phyloP scores from a whole-genome alignment of 2,888 invertebrate genomes.

The Stegophylla sp. region DNA sequence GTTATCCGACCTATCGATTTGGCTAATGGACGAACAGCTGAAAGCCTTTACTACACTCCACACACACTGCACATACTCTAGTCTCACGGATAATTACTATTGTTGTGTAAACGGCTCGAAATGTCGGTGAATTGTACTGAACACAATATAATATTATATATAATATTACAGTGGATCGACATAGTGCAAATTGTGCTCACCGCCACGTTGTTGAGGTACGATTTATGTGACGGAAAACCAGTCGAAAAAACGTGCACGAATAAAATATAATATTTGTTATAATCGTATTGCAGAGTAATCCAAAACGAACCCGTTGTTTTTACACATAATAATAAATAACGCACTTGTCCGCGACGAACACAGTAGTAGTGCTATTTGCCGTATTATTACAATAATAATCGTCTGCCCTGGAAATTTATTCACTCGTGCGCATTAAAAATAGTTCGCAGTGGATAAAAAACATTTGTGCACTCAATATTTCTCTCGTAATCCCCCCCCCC shows the following conservation, averaged over 20 bases:
- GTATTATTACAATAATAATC: too few species aligned
- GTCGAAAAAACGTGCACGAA: not conserved
- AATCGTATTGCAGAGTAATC: too few species aligned
- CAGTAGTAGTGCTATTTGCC: too few species aligned
- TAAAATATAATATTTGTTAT: too few species aligned
- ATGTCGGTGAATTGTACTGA: not conserved
- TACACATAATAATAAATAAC: too few species aligned
- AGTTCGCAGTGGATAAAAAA: slow-evolving; percentile 26
- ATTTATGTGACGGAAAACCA: not conserved
- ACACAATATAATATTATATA: too few species aligned
- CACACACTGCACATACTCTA: not conserved
- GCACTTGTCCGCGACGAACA: too few species aligned
- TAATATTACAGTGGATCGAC: too few species aligned
- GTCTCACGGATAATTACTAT: not conserved
- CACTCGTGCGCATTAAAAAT: slow-evolving; percentile 1
- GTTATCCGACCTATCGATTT: slow-evolving; percentile 44
- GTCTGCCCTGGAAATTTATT: not conserved
- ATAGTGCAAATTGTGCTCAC: not conserved
- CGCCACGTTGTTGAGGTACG: not conserved
- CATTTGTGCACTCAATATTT: not conserved
- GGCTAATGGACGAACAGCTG: slow-evolving; percentile 29
- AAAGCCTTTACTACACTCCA: slow-evolving; percentile 16
- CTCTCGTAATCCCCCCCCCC: slow-evolving; percentile 39
- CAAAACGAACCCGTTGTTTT: too few species aligned
- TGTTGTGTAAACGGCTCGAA: not conserved